These are phyloP conservation scores for Elysia chlorotica DNA, from an alignment of 1,140 invertebrate genomes.

Conservation along the genomic window DNA sequence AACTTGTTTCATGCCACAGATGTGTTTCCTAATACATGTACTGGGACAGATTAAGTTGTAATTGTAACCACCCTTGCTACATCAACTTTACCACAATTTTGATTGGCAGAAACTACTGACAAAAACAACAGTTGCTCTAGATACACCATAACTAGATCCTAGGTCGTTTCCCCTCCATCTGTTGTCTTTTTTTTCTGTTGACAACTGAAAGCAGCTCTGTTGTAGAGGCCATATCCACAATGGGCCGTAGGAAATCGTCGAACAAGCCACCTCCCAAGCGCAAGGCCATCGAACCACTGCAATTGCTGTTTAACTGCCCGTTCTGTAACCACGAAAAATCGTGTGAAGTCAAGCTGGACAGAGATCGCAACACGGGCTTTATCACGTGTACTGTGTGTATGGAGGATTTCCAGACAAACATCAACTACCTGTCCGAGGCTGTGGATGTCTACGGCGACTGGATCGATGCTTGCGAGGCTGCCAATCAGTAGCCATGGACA, in stretches of 20 bases:
- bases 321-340: constrained; percentile 99
- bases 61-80: too few relatives aligned
- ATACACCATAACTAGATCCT: too few relatives aligned
- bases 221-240: too few relatives aligned
- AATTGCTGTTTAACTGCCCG: constrained; percentile 97
- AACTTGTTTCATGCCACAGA: too few relatives aligned
- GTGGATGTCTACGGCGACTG: constrained; percentile 99
- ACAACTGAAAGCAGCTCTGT: too few relatives aligned
- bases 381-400: constrained; percentile 92
- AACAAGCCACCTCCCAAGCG: constrained; percentile 93
- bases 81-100: too few relatives aligned
- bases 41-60: too few relatives aligned
- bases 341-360: constrained; percentile 99
- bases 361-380: constrained; percentile 86
- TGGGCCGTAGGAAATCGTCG: constrained; percentile 97
- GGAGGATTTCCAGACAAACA: constrained; percentile 96
- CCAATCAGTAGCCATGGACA: constrained; percentile 70
- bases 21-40: too few relatives aligned
- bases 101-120: too few relatives aligned
- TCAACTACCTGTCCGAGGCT: constrained; percentile 93
- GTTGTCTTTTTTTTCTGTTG: too few relatives aligned
- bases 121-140: too few relatives aligned
- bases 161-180: too few relatives aligned
- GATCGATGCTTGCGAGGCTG: constrained; percentile 97
- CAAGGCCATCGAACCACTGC: constrained; percentile 91